These are phyloP conservation scores for Bembecia ichneumoniformis DNA, from an alignment of 2,888 invertebrate genomes.

Conservation along the genomic window DNA sequence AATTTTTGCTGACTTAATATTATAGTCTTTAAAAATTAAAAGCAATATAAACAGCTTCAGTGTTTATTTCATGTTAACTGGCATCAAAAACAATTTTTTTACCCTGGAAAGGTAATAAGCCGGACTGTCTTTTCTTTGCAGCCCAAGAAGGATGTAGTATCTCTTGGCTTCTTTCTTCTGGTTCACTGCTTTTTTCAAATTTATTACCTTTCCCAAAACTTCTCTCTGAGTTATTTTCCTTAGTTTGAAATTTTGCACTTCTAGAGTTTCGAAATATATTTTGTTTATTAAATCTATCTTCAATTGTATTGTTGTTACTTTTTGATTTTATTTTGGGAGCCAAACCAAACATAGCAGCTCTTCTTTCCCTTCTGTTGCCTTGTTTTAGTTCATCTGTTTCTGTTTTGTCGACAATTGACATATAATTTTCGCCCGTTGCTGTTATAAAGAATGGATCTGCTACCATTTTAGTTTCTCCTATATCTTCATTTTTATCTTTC, in stretches of 20 bases:
- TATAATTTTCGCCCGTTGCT: conserved; percentile 54
- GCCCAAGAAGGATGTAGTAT: conserved; percentile 71
- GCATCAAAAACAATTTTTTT: conserved; percentile 63
- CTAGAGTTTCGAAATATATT: conserved; percentile 12
- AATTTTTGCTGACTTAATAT: too few relatives aligned
- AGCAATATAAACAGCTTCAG: too few relatives aligned
- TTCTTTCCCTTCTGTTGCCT: conserved; percentile 54
- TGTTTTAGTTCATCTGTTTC: conserved; percentile 37
- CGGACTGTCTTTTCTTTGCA: conserved; percentile 61
- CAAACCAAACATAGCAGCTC: conserved; percentile 62
- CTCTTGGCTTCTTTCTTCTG: conserved; percentile 23
- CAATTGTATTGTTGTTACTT: conserved; percentile 13
- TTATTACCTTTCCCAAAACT: conserved; percentile 8
- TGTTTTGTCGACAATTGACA: conserved; percentile 39
- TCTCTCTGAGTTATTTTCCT: conserved; percentile 7
- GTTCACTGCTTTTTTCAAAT: conserved; percentile 4
- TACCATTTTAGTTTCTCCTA: conserved; percentile 30
- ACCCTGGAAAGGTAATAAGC: conserved; percentile 57
- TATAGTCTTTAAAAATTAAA: too few relatives aligned
- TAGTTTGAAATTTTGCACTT: conserved; percentile 7
- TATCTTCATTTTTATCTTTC: conserved; percentile 26
- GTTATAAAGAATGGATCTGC: conserved; percentile 65
- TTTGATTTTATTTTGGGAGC: conserved; percentile 41
- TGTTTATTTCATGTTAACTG: conserved; percentile 16
- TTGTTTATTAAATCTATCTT: conserved; percentile 15